Percentiles rank a stretch among this genome's conserved stretches.
Conservation (phyloP, 30 jellyfish, hydroid and myxozoan genomes). For the Mastigias papua region DNA sequence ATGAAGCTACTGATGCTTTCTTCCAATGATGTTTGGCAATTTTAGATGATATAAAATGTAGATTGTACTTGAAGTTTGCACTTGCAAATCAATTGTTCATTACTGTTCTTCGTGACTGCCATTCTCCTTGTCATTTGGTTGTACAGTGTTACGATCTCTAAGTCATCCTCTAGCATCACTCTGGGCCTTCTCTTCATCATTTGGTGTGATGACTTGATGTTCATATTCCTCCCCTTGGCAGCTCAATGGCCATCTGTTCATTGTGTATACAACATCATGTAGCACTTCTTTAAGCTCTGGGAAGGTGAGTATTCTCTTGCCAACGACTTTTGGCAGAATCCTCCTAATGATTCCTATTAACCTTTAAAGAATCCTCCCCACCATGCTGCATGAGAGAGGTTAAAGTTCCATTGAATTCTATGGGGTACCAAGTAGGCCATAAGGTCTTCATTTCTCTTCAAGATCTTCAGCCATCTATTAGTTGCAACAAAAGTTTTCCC, state of each 20-base stretch:
- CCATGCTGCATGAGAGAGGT: constrained; percentile 69
- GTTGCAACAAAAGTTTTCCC: constrained; percentile 50
- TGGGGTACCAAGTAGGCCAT: constrained; percentile 31
- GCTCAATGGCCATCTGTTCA: constrained; percentile 63
- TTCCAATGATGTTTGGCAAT: no score
- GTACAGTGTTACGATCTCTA: constrained; percentile 50
- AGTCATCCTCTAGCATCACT: constrained; percentile 29
- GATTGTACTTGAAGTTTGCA: no score
- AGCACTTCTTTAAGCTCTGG: constrained; percentile 37
- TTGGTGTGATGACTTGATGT: constrained; percentile 58
- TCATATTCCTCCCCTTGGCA: constrained; percentile 69
- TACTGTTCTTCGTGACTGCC: constrained; percentile 41
- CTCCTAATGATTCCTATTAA: constrained; percentile 44
- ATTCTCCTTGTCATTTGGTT: constrained; percentile 44
- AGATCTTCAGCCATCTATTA: constrained; percentile 23
- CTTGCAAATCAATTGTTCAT: constrained; percentile 29
- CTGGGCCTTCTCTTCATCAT: constrained; percentile 52
- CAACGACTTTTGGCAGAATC: constrained; percentile 33
- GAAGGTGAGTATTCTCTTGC: constrained; percentile 12
- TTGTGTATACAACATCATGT: constrained; percentile 17
- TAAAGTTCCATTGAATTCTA: constrained; percentile 32
- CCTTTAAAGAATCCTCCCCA: constrained; percentile 74
- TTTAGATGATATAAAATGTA: no score
- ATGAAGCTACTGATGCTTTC: no score
- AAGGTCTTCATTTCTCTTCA: constrained; percentile 47